A percentile compares a stretch with the other conserved stretches of the same genome.
Evolutionary conservation across 2,888 invertebrate genomes (phyloP).

Genomic region (Catonia carolina): DNA sequence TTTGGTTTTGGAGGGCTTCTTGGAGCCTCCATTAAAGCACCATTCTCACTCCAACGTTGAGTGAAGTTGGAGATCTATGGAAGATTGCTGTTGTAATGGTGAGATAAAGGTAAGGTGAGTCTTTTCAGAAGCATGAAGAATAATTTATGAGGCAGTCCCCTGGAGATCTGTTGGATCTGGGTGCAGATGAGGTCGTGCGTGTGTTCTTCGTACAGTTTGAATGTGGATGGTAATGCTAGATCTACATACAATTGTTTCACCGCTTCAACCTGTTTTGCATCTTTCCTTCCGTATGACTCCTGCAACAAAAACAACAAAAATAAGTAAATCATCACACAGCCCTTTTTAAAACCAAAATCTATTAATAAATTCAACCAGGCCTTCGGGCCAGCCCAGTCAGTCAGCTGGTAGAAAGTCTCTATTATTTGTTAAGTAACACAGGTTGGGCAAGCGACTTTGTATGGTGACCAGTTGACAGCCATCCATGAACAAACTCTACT

Average conservation of each 20-base stretch:
- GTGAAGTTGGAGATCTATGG: no score
- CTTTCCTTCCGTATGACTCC: conserved; percentile 67
- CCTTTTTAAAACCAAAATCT: background rate
- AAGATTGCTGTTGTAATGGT: no score
- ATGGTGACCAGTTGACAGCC: no score
- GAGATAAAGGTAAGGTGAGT: conserved; percentile 11
- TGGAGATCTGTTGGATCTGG: conserved; percentile 76
- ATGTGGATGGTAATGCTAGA: conserved; percentile 66
- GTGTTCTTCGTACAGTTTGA: conserved; percentile 73
- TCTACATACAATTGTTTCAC: conserved; percentile 73
- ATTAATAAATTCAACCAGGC: no score
- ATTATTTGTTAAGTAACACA: no score
- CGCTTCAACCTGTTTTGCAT: conserved; percentile 57
- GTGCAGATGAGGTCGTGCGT: conserved; percentile 75
- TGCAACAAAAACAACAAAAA: conserved; percentile 37
- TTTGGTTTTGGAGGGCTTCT: no score
- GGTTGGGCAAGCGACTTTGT: no score
- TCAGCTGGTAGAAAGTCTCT: no score
- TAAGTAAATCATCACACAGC: background rate
- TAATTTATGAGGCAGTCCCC: conserved; percentile 70
- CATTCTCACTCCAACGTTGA: no score
- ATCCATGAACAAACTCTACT: no score
- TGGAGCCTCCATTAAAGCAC: no score
- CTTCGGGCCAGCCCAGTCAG: no score
- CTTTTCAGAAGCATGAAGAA: conserved; percentile 65